A percentile compares a stretch with the other conserved stretches of the same genome.
These are phyloP conservation scores for Polypterus senegalus DNA, from an alignment of 2,113 vertebrate genomes.

Conservation along the genomic window DNA sequence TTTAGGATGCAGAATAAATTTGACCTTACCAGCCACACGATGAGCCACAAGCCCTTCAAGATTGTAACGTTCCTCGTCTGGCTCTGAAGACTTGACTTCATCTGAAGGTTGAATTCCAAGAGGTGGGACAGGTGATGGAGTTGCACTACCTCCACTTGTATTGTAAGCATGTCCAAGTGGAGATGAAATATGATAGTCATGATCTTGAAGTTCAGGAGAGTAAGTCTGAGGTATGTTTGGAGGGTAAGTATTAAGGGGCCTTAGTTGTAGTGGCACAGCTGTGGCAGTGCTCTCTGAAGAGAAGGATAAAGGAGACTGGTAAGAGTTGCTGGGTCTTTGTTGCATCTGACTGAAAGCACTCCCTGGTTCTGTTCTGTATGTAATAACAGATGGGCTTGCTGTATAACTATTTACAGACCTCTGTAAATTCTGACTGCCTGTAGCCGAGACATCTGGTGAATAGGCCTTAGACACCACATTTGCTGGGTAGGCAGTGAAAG, in stretches of 20 bases:
- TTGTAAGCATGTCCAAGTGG: constrained; percentile 24
- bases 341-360: constrained; percentile 30
- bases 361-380: constrained; percentile 26
- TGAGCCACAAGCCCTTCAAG: constrained; percentile 89
- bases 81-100: constrained; percentile 43
- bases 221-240: constrained; percentile 30
- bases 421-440: background rate
- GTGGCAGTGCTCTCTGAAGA: constrained; percentile 23
- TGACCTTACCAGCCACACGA: constrained; percentile 79
- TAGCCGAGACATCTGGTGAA: background rate
- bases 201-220: constrained; percentile 28
- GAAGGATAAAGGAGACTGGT: constrained; percentile 22
- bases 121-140: constrained; percentile 47
- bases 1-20: background rate
- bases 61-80: constrained; percentile 65
- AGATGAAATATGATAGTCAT: constrained; percentile 16
- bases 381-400: background rate
- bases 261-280: constrained; percentile 39
- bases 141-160: constrained; percentile 21
- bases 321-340: constrained; percentile 33
- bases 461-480: background rate
- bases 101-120: constrained; percentile 32
- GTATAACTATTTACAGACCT: background rate
- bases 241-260: constrained; percentile 37
- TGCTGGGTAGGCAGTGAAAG: background rate